Percentiles rank a stretch among this genome's conserved stretches.
phyloP scores from a whole-genome alignment of 1,140 invertebrate genomes.

The Lutraria rhynchaena region DNA sequence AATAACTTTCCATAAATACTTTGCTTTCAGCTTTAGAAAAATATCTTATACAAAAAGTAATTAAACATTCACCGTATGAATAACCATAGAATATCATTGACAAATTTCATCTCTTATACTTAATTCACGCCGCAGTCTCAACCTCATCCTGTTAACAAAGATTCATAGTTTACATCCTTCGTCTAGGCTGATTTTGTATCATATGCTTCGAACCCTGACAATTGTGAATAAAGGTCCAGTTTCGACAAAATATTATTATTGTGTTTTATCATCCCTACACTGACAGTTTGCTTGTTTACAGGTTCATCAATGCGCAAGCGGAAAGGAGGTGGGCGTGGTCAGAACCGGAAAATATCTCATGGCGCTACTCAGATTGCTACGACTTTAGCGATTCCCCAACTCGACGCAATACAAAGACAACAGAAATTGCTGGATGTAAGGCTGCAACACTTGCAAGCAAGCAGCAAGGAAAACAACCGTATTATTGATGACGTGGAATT shows the following conservation, averaged over 20 bases:
- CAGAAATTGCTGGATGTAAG: constrained; percentile 81
- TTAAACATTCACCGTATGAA: not conserved
- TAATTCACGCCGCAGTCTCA: not conserved
- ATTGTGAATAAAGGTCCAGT: too few relatives aligned
- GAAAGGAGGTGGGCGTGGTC: constrained; percentile 58
- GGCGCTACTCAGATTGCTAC: constrained; percentile 76
- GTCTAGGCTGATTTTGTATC: too few relatives aligned
- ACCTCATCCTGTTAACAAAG: not conserved
- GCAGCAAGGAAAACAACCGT: constrained; percentile 77
- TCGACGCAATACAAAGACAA: constrained; percentile 81
- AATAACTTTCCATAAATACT: too few relatives aligned
- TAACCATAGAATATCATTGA: not conserved
- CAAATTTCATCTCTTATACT: not conserved
- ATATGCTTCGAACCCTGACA: too few relatives aligned
- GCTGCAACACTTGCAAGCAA: constrained; percentile 81
- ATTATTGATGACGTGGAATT: constrained; percentile 81
- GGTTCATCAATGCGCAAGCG: constrained; percentile 55
- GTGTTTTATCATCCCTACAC: too few relatives aligned
- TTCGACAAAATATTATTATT: too few relatives aligned
- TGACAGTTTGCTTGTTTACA: constrained; percentile 14
- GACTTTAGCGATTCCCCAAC: constrained; percentile 80
- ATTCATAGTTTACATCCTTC: too few relatives aligned
- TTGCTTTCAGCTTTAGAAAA: not conserved
- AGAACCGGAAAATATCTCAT: constrained; percentile 65
- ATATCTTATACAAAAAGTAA: not conserved